Conservation (phyloP, 1,140 invertebrate genomes). For the Gyrodactylus bullatarudis region DNA sequence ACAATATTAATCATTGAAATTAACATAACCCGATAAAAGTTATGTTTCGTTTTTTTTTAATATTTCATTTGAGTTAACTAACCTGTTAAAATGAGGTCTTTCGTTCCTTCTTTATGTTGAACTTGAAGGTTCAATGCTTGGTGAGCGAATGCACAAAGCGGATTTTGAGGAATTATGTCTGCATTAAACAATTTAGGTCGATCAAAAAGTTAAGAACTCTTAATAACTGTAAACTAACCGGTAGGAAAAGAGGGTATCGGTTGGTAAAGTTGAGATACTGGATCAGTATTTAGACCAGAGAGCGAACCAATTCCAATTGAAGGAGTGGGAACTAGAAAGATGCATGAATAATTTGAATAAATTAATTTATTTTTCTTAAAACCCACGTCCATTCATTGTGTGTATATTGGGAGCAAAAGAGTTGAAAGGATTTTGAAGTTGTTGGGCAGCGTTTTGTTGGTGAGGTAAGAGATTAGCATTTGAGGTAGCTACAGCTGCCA, state of each 20-base stretch:
- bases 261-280: not conserved
- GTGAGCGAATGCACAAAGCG: not conserved
- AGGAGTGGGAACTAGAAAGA: not conserved
- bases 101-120: constrained; percentile 6
- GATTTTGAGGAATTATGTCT: not conserved
- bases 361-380: no score
- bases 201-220: not conserved
- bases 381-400: not conserved
- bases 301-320: not conserved
- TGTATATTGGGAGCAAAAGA: not conserved
- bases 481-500: not conserved
- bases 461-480: not conserved
- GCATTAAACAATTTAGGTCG: not conserved
- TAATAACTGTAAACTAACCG: not conserved
- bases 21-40: no score
- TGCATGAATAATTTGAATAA: no score
- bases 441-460: not conserved
- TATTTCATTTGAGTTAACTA: no score
- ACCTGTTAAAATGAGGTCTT: constrained; percentile 6
- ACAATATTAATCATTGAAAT: no score
- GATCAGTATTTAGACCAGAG: not conserved
- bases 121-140: constrained; percentile 3
- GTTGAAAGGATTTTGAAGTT: not conserved
- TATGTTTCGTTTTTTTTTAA: no score
- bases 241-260: not conserved